Conservation (phyloP, 2,113 vertebrate species). For the Nothocercus julius region DNA sequence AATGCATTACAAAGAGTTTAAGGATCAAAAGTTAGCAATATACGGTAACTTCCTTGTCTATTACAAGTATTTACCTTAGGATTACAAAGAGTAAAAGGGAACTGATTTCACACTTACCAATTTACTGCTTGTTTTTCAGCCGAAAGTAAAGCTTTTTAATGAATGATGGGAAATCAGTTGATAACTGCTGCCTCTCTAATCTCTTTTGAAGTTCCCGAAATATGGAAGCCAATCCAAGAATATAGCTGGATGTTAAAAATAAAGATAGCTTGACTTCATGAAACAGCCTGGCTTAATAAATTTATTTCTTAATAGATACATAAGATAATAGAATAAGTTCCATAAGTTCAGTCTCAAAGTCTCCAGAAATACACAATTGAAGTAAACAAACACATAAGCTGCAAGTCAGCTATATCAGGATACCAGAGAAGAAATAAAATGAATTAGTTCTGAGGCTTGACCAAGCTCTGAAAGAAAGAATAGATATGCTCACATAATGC, state of each 20-base stretch:
- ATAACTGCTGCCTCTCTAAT: conserved; percentile 43
- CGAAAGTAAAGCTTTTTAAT: conserved; percentile 67
- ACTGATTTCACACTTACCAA: conserved; percentile 75
- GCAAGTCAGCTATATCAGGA: neutral
- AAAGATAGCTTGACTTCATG: neutral
- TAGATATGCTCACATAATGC: neutral
- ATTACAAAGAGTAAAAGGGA: conserved; percentile 15
- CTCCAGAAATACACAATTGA: neutral
- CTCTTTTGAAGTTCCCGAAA: conserved; percentile 37
- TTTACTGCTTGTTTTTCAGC: conserved; percentile 73
- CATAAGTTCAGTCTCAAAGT: neutral
- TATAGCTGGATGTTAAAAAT: neutral
- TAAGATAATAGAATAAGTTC: neutral
- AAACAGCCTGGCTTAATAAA: neutral
- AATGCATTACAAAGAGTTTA: neutral
- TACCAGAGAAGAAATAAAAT: neutral
- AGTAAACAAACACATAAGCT: neutral
- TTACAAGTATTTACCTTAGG: conserved; percentile 48
- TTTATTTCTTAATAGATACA: neutral
- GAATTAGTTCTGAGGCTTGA: neutral
- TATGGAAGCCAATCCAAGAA: conserved; percentile 3
- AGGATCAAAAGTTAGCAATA: conserved; percentile 5
- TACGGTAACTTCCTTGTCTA: conserved; percentile 8
- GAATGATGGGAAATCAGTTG: conserved; percentile 81
- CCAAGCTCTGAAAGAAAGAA: neutral